Evolutionary conservation across 2,113 vertebrate species (phyloP), one percentile per base, ranked within the genome.

Genomic region (Lepus timidus): DNA sequence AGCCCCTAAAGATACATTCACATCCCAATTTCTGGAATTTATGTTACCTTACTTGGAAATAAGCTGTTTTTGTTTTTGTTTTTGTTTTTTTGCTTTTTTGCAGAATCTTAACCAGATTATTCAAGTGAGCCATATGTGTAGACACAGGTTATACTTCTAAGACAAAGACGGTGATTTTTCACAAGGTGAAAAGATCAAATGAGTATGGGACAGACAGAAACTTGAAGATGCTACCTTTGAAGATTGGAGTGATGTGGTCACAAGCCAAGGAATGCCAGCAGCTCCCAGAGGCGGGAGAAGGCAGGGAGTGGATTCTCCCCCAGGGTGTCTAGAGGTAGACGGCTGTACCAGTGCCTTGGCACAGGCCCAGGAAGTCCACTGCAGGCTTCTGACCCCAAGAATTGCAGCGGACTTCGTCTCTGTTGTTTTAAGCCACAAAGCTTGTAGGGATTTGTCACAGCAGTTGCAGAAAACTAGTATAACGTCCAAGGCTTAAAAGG

Each of bases 1-100:
- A 68, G 6, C 0, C 4, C 36, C 17, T 29, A 12, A 52, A 80
- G 64, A 44, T 52, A 87, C n/a, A 31, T 49, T 13, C 14, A 27
- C 17, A 22, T 65, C 10, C 51, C 71, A 22, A 73, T 76, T 68
- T 88, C 52, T 78, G 61, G 39, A 80, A 90, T 14, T 25, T 79
- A 31, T 2, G 22, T 74, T 74, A 67, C 12, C 12, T 96, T 93
- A 79, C 74, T 80, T 85, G 14, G 55, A 23, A 49, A 93, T 87
- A 82, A 8, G 3, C 44, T 44, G 6, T 44, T 44, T 44, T 44
- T 44, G 44, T 44, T 44, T 44, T 44, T 44, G 44, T 44, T 44
- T n/a, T n/a, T n/a, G n/a, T n/a, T n/a, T n/a, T 44, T 44, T 44
- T 44, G 6, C 44, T 44, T 61, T 27, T 84, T 65, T 82, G 23